Evolutionary conservation across 2,888 invertebrate species (phyloP).

Genomic region (Pelosia muscerda): DNA sequence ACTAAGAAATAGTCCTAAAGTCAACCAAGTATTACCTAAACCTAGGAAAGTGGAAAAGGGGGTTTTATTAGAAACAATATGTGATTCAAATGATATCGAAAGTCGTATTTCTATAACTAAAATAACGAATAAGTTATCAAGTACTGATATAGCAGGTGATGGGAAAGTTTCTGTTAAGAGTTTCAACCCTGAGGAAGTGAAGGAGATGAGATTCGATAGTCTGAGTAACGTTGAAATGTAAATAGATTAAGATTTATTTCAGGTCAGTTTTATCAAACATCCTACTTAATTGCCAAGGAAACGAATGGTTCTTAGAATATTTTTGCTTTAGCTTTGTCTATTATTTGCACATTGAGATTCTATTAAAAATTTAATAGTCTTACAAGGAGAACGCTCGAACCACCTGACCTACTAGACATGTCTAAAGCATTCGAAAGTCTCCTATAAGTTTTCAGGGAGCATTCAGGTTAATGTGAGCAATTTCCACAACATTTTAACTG

Average conservation of each 20-base stretch:
- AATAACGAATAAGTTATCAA: constrained; percentile 81
- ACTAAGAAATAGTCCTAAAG: constrained; percentile 67
- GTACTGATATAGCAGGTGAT: constrained; percentile 72
- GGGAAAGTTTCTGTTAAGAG: constrained; percentile 76
- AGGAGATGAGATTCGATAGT: constrained; percentile 75
- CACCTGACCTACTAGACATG: no score
- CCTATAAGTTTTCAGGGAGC: no score
- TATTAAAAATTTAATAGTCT: no score
- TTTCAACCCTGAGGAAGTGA: constrained; percentile 78
- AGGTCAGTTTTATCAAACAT: constrained; percentile 16
- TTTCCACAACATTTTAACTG: no score
- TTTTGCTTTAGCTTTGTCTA: no score
- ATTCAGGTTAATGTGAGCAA: no score
- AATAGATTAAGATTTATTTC: constrained; percentile 30
- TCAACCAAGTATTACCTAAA: constrained; percentile 65
- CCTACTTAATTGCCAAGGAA: no score
- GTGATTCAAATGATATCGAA: constrained; percentile 80
- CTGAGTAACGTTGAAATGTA: constrained; percentile 81
- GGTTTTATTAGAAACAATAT: constrained; percentile 73
- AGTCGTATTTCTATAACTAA: constrained; percentile 85
- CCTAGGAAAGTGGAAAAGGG: constrained; percentile 77
- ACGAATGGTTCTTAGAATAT: no score
- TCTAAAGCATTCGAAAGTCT: no score
- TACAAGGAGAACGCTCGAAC: no score
- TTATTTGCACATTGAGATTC: background rate